Percentiles rank a stretch among this genome's conserved stretches.
These are phyloP conservation scores for Athalia cordata DNA, from an alignment of 2,888 invertebrate species.

Conservation along the genomic window DNA sequence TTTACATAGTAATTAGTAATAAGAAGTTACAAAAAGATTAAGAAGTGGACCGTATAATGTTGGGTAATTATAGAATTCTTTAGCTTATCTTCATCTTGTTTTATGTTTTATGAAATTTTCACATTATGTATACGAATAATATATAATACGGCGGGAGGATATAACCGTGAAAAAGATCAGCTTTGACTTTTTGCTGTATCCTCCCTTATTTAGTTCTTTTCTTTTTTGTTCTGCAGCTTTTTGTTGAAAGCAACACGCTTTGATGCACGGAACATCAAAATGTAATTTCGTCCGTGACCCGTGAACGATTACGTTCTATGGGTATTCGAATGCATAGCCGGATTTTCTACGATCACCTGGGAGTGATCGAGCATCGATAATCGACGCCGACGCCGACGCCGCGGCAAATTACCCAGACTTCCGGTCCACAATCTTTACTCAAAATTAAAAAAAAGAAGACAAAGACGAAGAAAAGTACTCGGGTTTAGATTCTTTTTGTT, in stretches of 20 bases:
- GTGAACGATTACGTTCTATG: conserved; percentile 42
- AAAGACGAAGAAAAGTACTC: not conserved
- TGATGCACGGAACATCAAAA: conserved; percentile 21
- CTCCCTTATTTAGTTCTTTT: not conserved
- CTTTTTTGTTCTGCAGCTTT: not conserved
- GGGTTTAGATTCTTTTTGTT: not conserved
- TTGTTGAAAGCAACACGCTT: conserved; percentile 27
- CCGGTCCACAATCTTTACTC: conserved; percentile 31
- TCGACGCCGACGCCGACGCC: conserved; percentile 40
- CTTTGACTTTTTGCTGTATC: not conserved
- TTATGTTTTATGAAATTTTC: not conserved
- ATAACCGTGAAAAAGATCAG: not conserved
- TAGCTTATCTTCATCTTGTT: no score
- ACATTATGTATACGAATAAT: no score
- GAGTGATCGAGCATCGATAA: conserved; percentile 41
- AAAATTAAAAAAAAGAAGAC: not conserved
- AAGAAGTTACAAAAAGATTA: no score
- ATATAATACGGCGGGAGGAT: no score
- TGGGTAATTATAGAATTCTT: no score
- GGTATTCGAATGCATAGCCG: conserved; percentile 32
- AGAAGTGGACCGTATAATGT: no score
- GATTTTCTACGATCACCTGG: conserved; percentile 47
- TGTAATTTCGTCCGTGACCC: conserved; percentile 45
- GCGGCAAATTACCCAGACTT: conserved; percentile 37
- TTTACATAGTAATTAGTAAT: no score